A percentile compares a stretch with the other conserved stretches of the same genome.
phyloP scores from a whole-genome alignment of 2,113 vertebrate species.

The Aphyosemion australe region DNA sequence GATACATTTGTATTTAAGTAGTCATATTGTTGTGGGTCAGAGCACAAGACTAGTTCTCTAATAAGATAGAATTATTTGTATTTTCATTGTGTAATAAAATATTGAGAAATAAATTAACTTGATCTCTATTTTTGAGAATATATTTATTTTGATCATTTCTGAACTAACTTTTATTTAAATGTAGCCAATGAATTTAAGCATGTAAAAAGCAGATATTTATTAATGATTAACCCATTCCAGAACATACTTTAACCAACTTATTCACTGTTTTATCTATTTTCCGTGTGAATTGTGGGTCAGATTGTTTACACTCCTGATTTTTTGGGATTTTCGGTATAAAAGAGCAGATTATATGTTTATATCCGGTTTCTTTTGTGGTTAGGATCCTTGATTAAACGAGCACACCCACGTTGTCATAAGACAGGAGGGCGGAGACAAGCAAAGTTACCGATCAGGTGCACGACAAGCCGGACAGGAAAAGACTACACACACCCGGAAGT shows the following conservation, averaged over 20 bases:
- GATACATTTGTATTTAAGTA: constrained; percentile 19
- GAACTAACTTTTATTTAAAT: neutral
- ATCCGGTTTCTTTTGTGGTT: constrained; percentile 74
- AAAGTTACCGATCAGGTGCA: constrained; percentile 58
- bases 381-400: constrained; percentile 70
- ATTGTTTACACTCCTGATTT: neutral
- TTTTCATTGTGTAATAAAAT: neutral
- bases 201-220: neutral
- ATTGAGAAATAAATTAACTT: neutral
- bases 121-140: neutral
- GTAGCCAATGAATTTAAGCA: neutral
- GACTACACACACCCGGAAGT: neutral
- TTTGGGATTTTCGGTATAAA: neutral
- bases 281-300: neutral
- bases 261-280: neutral
- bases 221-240: constrained; percentile 19
- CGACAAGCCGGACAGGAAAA: constrained; percentile 6
- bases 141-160: neutral
- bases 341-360: neutral
- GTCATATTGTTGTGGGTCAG: neutral
- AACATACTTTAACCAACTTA: neutral
- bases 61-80: neutral
- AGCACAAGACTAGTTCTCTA: constrained; percentile 24
- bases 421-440: constrained; percentile 59
- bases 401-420: constrained; percentile 75